A percentile compares a stretch with the other conserved stretches of the same genome.
These are phyloP conservation scores for Xestia c-nigrum DNA, from an alignment of 2,888 invertebrate species.

Conservation along the genomic window DNA sequence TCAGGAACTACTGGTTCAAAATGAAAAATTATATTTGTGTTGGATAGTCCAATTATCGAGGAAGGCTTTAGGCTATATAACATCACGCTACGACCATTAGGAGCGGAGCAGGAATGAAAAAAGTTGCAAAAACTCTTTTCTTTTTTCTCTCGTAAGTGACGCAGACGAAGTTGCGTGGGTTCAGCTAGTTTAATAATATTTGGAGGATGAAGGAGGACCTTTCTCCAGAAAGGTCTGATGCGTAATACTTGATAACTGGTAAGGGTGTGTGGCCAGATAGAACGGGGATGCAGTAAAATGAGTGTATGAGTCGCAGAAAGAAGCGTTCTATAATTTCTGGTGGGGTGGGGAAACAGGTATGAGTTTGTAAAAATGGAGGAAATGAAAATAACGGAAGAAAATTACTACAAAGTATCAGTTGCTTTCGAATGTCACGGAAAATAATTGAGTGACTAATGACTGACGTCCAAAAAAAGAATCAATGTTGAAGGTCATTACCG, in stretches of 20 bases:
- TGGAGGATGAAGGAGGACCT: too few relatives aligned
- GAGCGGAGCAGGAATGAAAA: too few relatives aligned
- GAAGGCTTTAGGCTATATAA: too few relatives aligned
- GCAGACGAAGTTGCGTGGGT: too few relatives aligned
- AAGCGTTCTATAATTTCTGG: background rate
- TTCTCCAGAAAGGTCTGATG: background rate
- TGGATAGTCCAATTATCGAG: too few relatives aligned
- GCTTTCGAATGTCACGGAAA: slow-evolving; percentile 10
- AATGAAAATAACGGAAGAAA: background rate
- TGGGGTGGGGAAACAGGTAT: too few relatives aligned
- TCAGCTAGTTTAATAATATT: too few relatives aligned
- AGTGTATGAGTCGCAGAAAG: background rate
- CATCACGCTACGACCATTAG: too few relatives aligned
- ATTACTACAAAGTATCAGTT: background rate
- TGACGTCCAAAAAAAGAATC: slow-evolving; percentile 20
- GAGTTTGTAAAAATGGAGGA: background rate
- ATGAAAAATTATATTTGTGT: too few relatives aligned
- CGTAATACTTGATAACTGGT: background rate
- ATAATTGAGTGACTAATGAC: slow-evolving; percentile 21
- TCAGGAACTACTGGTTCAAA: too few relatives aligned
- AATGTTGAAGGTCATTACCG: slow-evolving; percentile 63
- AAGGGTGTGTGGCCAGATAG: background rate
- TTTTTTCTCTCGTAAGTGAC: too few relatives aligned
- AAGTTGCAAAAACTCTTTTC: too few relatives aligned
- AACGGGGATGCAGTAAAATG: background rate